These are phyloP conservation scores for Ptychadena robeensis DNA, from an alignment of 2,797 vertebrate genomes.

Conservation along the genomic window DNA sequence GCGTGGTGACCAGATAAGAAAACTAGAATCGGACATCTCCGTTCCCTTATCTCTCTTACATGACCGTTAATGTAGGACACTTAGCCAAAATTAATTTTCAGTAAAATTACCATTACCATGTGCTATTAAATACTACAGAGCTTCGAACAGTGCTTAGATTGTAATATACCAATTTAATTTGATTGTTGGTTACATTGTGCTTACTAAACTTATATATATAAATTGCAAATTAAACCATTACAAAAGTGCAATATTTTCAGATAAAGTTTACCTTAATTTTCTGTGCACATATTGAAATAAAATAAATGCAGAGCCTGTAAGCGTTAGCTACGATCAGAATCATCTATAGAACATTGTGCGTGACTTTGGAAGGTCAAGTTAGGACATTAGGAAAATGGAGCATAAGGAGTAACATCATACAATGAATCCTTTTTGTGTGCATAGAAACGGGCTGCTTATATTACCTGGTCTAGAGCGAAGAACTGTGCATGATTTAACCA, in stretches of 20 bases:
- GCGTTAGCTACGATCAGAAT: constrained; percentile 30
- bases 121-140: neutral
- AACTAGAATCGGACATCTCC: constrained; percentile 22
- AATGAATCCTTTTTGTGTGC: constrained; percentile 39
- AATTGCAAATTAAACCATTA: neutral
- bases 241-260: no score
- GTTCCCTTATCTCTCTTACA: neutral
- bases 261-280: constrained; percentile 17
- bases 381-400: constrained; percentile 54
- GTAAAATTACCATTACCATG: neutral
- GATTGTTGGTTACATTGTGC: neutral
- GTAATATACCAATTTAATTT: neutral
- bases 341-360: constrained; percentile 23
- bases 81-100: neutral
- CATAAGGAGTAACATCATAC: constrained; percentile 34
- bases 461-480: constrained; percentile 16
- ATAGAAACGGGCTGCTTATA: constrained; percentile 35
- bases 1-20: constrained; percentile 9
- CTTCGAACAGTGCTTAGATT: neutral
- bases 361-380: constrained; percentile 43
- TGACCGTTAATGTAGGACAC: neutral
- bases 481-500: neutral
- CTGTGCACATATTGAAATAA: neutral
- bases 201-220: neutral
- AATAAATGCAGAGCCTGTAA: constrained; percentile 28